Base-by-base conservation (phyloP, 2,888 invertebrate genomes). In the Epistrophe grossulariae region DNA sequence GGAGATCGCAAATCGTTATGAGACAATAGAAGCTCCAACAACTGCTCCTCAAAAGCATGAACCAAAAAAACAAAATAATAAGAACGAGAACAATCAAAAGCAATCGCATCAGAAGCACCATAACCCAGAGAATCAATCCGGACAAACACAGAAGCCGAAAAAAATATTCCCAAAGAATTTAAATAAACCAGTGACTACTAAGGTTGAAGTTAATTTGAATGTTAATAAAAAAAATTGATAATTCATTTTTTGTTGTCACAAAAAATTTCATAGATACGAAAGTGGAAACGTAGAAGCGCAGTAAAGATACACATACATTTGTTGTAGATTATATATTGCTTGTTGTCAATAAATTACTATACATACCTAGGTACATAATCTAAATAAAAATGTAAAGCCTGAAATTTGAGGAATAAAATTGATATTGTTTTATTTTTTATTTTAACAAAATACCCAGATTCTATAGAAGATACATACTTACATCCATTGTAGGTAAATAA, bases 1-100 rank as follows among this genome's bases (percentile, higher is more conserved):
- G 10, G 81, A 81, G n/a, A 85, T 85, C 13, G 85, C 85, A 1
- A 72, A 85, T 11, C 73, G 77, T 1, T 81, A 81, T 64, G 81
- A 85, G 28, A 70, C 78, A 15, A 43, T 50, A 11, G 84, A 84
- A n/a, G 52, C 15, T 40, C 62, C 31, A 31, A 8, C 72, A 31
- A 28, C 64, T 13, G 8, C 40, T 10, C 64, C 40, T 7, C 64
- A 70, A 7, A 82, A 71, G 28, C 43, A 64, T 17, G 40, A 48
- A 13, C n/a, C 7, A 11, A 82, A 80, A 3, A 68, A 72, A 19
- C 50, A 43, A 4, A 2, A 4, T 35, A 62, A 70, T n/a, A 62
- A 76, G 17, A 48, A 79, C n/a, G 55, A 59, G 8, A 40, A 17
- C 13, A 74, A 64, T 19, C 78, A 48, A 31, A 71, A 76, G 40